Percentiles rank a stretch among this genome's conserved stretches.
These are phyloP conservation scores for Apodemia hepburni DNA, from an alignment of 2,888 invertebrate species.

Conservation along the genomic window DNA sequence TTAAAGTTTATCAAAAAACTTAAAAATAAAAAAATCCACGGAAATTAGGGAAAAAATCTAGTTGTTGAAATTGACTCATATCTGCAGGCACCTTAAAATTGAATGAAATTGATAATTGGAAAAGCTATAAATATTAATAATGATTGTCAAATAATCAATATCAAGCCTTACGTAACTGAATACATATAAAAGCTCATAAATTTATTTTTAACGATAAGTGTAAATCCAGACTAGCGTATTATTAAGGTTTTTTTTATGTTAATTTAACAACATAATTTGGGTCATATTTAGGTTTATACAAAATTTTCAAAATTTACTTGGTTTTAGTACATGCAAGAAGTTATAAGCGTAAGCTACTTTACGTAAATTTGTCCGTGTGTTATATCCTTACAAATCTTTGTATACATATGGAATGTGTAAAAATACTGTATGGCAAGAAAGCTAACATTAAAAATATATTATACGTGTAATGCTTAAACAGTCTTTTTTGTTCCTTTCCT, in stretches of 20 bases:
- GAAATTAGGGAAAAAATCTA: no score
- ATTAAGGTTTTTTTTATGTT: neutral
- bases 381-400: neutral
- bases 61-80: no score
- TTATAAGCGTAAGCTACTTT: no score
- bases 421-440: neutral
- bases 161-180: neutral
- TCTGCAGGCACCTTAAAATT: no score
- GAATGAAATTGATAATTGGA: no score
- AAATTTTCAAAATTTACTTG: neutral
- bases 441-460: neutral
- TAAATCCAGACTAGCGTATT: neutral
- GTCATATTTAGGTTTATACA: neutral
- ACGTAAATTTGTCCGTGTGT: neutral
- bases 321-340: neutral
- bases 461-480: neutral
- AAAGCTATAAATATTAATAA: no score
- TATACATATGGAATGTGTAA: neutral
- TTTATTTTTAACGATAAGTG: neutral
- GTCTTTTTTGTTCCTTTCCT: slow-evolving; percentile 19
- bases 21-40: no score
- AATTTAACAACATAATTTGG: neutral
- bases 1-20: no score
- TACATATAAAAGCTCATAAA: neutral
- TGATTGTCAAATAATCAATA: neutral